Evolutionary conservation across 2,113 vertebrate genomes (phyloP), one percentile per base, ranked within the genome.

Genomic region (Aegotheles bennettii): DNA sequence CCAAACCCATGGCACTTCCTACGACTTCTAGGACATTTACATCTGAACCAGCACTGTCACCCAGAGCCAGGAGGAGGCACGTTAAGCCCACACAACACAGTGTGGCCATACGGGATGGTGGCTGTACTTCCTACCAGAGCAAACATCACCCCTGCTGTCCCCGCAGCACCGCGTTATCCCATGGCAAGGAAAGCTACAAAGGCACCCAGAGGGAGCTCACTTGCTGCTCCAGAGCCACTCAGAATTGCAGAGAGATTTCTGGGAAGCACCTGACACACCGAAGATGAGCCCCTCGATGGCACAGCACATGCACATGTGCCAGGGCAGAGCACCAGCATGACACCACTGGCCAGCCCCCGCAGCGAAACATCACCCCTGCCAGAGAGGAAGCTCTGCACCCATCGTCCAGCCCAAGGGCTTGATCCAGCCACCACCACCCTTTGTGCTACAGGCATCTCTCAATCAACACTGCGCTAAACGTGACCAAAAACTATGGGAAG

Each of bases 221-320:
- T 16, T 31, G 10, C 65, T 60, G 42, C 36, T 70, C n/a, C 47
- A 31, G 2, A 6, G 38, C 16, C 3, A 2, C 69, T 16, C 69
- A 20, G 12, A 38, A 60, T 7, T 5, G 8, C 51, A 51, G 11
- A 17, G 11, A 40, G 20, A 63, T 35, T 47, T 43, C 47, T 56
- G 10, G 38, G 84, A 60, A 26, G 56, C 56, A n/a, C 10, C 15
- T 9, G 48, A 18, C 57, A 29, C 6, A 2, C 7, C 1, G 2
- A 11, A 35, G 20, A 5, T 12, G 35, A 56, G 10, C 3, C 0
- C 68, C 28, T 17, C 5, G 2, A 43, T 7, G 36, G 59, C 17
- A 7, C 5, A 0, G n/a, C 23, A 26, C 4, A 1, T 3, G 26
- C 43, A 28, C 7, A 1, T 0, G 0, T 6, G 23, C 18, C 26